phyloP scores from a whole-genome alignment of 53 echinoderm and acorn worm genomes.

The Mesocentrotus franciscanus region DNA sequence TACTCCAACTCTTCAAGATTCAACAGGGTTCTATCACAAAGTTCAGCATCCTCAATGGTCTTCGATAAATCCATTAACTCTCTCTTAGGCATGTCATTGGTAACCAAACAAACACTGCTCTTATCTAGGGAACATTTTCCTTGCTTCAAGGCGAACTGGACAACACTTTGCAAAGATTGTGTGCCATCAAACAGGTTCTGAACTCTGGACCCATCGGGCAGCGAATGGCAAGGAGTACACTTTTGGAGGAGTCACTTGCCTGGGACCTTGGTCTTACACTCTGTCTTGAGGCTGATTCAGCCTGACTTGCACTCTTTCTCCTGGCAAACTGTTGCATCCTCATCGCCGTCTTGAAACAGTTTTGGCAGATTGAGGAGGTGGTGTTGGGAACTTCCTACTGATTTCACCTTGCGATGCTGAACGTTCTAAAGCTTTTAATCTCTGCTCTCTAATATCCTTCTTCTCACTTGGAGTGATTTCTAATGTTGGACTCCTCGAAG shows the following conservation, averaged over 20 bases:
- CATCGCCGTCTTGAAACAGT: slow-evolving; percentile 45
- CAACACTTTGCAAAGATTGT: slow-evolving; percentile 1
- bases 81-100: slow-evolving; percentile 62
- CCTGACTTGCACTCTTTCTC: slow-evolving; percentile 59
- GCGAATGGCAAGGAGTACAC: slow-evolving; percentile 54
- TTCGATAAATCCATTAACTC: slow-evolving; percentile 13
- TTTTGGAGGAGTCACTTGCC: not conserved
- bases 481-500: not conserved
- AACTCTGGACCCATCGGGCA: slow-evolving; percentile 48
- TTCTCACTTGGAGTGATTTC: not conserved
- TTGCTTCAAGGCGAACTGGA: slow-evolving; percentile 17
- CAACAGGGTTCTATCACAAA: slow-evolving; percentile 34
- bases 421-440: slow-evolving; percentile 38
- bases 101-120: slow-evolving; percentile 18
- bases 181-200: slow-evolving; percentile 44
- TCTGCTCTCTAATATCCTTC: slow-evolving; percentile 41
- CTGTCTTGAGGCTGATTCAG: slow-evolving; percentile 25
- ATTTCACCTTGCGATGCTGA: slow-evolving; percentile 58
- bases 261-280: not conserved
- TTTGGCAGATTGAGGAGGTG: slow-evolving; percentile 58
- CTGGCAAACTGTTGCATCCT: slow-evolving; percentile 65
- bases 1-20: slow-evolving; percentile 48
- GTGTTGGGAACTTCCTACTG: not conserved
- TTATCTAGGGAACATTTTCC: not conserved
- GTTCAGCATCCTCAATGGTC: slow-evolving; percentile 14